Evolutionary conservation across 2,797 vertebrate genomes (phyloP).

Genomic region (Rhinatrema bivittatum): DNA sequence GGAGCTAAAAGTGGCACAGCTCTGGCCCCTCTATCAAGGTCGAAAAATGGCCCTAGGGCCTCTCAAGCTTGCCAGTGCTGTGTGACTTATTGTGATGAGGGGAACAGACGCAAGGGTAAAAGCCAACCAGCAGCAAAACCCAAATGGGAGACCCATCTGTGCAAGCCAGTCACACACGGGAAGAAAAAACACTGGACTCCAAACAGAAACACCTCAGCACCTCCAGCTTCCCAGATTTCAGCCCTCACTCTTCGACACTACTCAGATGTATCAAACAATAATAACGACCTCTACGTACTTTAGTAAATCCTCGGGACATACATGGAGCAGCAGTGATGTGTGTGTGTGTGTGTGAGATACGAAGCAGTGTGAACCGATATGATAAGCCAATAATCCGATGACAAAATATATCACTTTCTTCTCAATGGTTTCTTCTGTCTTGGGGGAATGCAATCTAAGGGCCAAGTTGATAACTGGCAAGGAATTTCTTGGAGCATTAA

Average conservation of each 20-base stretch:
- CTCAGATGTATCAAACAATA: conserved; percentile 61
- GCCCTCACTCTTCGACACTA: conserved; percentile 51
- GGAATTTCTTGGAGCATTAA: no score
- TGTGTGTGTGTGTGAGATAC: no score
- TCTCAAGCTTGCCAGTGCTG: conserved; percentile 56
- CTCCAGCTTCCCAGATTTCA: conserved; percentile 19
- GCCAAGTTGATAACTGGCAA: no score
- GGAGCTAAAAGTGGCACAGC: neutral
- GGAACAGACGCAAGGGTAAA: conserved; percentile 42
- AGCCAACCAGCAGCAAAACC: conserved; percentile 36
- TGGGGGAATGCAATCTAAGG: no score
- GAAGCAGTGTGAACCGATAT: no score
- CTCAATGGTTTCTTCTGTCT: no score
- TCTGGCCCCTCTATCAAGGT: neutral
- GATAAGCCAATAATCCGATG: no score
- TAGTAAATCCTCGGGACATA: conserved; percentile 9
- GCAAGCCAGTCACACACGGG: conserved; percentile 32
- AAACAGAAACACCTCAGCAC: conserved; percentile 26
- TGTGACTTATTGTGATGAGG: conserved; percentile 48
- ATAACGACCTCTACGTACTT: conserved; percentile 64
- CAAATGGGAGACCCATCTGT: conserved; percentile 48
- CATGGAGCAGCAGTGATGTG: neutral
- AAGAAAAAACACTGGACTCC: conserved; percentile 21
- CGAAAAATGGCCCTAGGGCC: conserved; percentile 44
- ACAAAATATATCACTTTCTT: no score